Conservation (phyloP, 2,888 invertebrate species). For the Nyleta sp. region DNA sequence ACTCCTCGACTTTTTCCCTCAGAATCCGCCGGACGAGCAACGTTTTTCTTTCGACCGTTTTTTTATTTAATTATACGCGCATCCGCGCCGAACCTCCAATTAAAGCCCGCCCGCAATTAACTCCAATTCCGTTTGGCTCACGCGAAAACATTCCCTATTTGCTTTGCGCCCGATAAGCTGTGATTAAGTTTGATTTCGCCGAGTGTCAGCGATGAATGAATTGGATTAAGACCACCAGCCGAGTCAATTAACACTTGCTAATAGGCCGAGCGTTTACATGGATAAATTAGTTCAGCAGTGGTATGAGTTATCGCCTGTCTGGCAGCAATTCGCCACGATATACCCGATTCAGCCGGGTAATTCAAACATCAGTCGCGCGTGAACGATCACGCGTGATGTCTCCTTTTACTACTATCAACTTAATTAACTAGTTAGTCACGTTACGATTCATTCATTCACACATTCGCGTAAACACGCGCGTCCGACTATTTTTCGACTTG, state of each 20-base stretch:
- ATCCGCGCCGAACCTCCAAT: constrained; percentile 10
- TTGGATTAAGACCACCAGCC: constrained; percentile 64
- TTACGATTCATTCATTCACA: constrained; percentile 44
- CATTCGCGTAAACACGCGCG: neutral
- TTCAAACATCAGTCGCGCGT: constrained; percentile 78
- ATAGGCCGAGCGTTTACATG: constrained; percentile 70
- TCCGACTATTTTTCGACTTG: no score
- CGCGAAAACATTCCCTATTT: constrained; percentile 25
- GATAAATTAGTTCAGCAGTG: constrained; percentile 56
- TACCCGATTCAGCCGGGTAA: constrained; percentile 70
- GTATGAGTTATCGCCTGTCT: constrained; percentile 59
- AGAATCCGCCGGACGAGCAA: no score
- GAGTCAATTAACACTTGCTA: constrained; percentile 74
- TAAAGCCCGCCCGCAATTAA: constrained; percentile 38
- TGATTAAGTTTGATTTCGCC: constrained; percentile 49
- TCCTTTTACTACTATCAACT: constrained; percentile 62
- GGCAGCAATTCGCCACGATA: constrained; percentile 72
- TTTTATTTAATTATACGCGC: neutral
- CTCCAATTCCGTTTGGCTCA: constrained; percentile 34
- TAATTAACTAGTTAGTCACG: constrained; percentile 51
- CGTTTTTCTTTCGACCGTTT: no score
- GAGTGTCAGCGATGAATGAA: constrained; percentile 36
- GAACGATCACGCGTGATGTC: constrained; percentile 70
- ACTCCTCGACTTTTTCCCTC: no score
- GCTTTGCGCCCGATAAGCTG: constrained; percentile 28